Percentiles rank a stretch among this genome's conserved stretches.
phyloP scores from a whole-genome alignment of 2,888 invertebrate genomes.

The Drosophila barbarae region DNA sequence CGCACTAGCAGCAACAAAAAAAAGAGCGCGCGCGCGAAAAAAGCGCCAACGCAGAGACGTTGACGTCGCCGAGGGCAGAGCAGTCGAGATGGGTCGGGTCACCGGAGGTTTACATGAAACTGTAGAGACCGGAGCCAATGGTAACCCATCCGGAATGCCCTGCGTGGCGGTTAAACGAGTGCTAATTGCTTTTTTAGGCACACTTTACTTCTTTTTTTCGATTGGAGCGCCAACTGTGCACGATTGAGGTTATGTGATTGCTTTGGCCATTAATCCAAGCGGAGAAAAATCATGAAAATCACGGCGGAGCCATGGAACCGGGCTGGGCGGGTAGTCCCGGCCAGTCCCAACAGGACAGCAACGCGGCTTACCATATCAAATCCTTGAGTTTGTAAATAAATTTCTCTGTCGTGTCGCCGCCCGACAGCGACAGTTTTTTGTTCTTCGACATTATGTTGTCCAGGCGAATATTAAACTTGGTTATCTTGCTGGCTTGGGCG shows the following conservation, averaged over 20 bases:
- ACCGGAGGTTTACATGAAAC: slow-evolving; percentile 10
- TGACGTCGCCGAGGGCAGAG: slow-evolving; percentile 36
- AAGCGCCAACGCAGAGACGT: slow-evolving; percentile 72
- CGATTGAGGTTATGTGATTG: slow-evolving; percentile 60
- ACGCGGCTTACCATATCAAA: slow-evolving; percentile 75
- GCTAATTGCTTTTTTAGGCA: slow-evolving; percentile 45
- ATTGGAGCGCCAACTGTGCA: slow-evolving; percentile 45
- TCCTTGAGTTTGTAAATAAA: slow-evolving; percentile 77
- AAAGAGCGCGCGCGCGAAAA: slow-evolving; percentile 71
- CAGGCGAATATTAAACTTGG: slow-evolving; percentile 75
- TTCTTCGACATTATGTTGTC: slow-evolving; percentile 78
- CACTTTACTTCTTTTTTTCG: slow-evolving; percentile 38
- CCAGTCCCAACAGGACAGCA: neutral
- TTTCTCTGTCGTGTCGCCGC: slow-evolving; percentile 71
- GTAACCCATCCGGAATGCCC: slow-evolving; percentile 6
- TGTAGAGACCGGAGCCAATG: neutral
- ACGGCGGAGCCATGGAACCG: neutral
- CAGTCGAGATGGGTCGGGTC: slow-evolving; percentile 1
- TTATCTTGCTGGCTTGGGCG: slow-evolving; percentile 72
- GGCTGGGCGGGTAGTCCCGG: neutral
- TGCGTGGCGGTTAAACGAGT: slow-evolving; percentile 11
- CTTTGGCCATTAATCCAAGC: slow-evolving; percentile 18
- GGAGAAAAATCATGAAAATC: neutral
- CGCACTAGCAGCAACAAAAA: slow-evolving; percentile 9
- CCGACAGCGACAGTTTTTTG: slow-evolving; percentile 76